Conservation (phyloP, 2,888 invertebrate genomes). For the Amiota mariae region DNA sequence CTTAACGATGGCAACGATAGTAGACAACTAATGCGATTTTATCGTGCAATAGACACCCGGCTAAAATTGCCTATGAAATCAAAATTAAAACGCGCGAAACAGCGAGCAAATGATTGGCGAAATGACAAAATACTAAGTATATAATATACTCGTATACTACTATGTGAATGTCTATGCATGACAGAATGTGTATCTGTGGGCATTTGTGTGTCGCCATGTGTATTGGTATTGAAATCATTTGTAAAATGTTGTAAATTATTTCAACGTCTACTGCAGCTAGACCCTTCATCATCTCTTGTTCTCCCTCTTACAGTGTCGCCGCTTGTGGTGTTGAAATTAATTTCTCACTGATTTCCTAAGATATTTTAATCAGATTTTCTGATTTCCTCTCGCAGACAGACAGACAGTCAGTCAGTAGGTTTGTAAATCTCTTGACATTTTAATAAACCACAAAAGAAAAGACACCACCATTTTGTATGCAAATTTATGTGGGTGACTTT, state of each 20-base stretch:
- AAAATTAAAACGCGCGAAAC: background rate
- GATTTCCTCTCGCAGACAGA: background rate
- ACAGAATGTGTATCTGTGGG: background rate
- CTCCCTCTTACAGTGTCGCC: background rate
- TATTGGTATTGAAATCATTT: background rate
- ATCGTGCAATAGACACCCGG: constrained; percentile 9
- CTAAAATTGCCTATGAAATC: background rate
- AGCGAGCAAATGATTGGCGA: constrained; percentile 24
- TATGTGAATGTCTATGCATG: constrained; percentile 13
- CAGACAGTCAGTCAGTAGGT: background rate
- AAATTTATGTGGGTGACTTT: background rate
- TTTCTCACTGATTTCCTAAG: constrained; percentile 25
- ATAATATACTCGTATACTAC: too few relatives aligned
- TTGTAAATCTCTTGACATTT: constrained; percentile 15
- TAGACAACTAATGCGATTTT: constrained; percentile 25
- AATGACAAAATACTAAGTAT: background rate
- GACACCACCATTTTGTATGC: constrained; percentile 1
- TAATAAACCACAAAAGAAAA: background rate
- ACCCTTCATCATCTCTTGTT: background rate
- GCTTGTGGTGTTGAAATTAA: constrained; percentile 23
- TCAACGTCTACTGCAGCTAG: background rate
- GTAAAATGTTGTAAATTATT: constrained; percentile 25
- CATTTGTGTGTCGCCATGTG: background rate
- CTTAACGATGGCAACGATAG: background rate
- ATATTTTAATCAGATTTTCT: constrained; percentile 21